phyloP scores from a whole-genome alignment of 2,797 vertebrate species.

The Sebastes dallii region DNA sequence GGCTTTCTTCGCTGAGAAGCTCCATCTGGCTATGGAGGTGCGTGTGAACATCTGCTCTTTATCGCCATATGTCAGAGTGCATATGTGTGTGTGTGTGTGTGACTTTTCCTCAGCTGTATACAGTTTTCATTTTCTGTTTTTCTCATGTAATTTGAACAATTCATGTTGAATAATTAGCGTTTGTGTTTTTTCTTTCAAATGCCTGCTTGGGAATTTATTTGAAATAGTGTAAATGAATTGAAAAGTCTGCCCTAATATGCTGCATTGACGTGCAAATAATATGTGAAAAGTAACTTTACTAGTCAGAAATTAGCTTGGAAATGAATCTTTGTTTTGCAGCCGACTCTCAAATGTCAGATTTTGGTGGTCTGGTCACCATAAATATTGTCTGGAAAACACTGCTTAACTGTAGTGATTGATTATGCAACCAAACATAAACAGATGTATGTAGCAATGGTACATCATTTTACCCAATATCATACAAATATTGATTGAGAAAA shows the following conservation, averaged over 20 bases:
- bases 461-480: neutral
- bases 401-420: neutral
- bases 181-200: neutral
- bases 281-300: neutral
- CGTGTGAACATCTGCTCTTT: neutral
- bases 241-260: neutral
- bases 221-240: neutral
- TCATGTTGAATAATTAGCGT: neutral
- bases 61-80: neutral
- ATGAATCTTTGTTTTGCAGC: neutral
- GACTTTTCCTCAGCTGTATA: neutral
- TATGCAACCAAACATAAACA: neutral
- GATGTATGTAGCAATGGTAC: neutral
- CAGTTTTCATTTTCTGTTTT: neutral
- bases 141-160: neutral
- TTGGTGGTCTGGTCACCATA: neutral
- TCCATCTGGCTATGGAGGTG: conserved; percentile 91
- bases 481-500: neutral
- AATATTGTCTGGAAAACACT: neutral
- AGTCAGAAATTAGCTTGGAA: neutral
- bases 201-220: neutral
- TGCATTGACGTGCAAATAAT: neutral
- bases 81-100: neutral
- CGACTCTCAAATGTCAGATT: neutral
- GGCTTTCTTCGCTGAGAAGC: conserved; percentile 92